Conservation (phyloP, 2,113 vertebrate species). For the Equus quagga region DNA sequence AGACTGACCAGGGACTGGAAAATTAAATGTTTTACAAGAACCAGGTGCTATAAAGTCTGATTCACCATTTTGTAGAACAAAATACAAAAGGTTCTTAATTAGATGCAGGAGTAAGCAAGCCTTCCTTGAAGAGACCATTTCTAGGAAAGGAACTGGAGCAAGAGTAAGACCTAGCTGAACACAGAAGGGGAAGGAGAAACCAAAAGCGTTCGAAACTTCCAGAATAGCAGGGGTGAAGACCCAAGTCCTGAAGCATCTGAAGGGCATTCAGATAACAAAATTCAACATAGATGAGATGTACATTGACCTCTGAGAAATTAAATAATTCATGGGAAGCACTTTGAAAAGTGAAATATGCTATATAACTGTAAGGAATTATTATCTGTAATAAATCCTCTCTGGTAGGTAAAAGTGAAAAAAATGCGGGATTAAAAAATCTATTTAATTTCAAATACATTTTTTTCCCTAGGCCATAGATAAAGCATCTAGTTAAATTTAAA, state of each 20-base stretch:
- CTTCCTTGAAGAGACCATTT: neutral
- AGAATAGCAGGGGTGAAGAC: neutral
- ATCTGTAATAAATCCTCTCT: neutral
- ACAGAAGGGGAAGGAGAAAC: neutral
- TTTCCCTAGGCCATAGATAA: neutral
- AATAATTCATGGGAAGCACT: neutral
- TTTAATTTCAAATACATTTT: constrained; percentile 28
- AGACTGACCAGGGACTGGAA: neutral
- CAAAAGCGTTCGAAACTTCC: neutral
- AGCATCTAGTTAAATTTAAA: constrained; percentile 9
- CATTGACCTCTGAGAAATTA: neutral
- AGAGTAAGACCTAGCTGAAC: neutral
- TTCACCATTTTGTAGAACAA: neutral
- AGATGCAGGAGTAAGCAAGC: neutral
- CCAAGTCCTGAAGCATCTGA: neutral
- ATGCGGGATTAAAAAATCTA: neutral
- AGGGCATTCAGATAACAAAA: neutral
- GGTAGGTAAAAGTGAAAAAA: neutral
- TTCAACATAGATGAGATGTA: neutral
- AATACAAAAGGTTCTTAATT: neutral
- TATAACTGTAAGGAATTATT: neutral
- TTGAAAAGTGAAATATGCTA: neutral
- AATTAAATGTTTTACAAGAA: neutral
- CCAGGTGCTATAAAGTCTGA: neutral
- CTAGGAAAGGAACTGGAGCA: neutral